Percentiles rank a stretch among this genome's conserved stretches.
phyloP scores from a whole-genome alignment of 2,113 vertebrate genomes.

The Eolophus roseicapilla region DNA sequence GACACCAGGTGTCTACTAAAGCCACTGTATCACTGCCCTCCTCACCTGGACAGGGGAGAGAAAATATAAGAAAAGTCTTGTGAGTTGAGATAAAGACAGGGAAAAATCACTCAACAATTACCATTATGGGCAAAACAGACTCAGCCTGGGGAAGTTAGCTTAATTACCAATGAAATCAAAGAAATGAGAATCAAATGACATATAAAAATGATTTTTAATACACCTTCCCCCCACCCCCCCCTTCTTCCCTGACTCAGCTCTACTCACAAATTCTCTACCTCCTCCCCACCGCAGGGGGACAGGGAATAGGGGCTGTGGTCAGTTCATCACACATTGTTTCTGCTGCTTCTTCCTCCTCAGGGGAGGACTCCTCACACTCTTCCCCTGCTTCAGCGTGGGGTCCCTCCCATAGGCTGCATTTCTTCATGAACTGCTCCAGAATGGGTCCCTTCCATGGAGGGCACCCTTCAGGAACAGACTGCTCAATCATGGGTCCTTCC shows the following conservation, averaged over 20 bases:
- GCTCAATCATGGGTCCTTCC: background rate
- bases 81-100: background rate
- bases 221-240: accelerated
- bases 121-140: background rate
- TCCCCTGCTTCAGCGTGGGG: accelerated
- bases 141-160: background rate
- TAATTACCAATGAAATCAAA: background rate
- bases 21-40: background rate
- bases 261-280: background rate
- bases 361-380: background rate
- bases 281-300: no score
- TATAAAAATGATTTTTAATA: background rate
- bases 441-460: accelerated
- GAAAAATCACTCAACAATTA: background rate
- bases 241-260: background rate
- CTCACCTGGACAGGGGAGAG: background rate
- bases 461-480: background rate
- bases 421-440: accelerated
- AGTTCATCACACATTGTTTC: background rate
- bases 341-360: background rate
- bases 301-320: background rate
- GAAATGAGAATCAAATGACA: background rate
- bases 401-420: background rate
- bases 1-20: background rate
- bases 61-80: background rate